A percentile compares a stretch with the other conserved stretches of the same genome.
These are phyloP conservation scores for Oasisia sp. DNA, from an alignment of 2,888 invertebrate genomes.

Conservation along the genomic window DNA sequence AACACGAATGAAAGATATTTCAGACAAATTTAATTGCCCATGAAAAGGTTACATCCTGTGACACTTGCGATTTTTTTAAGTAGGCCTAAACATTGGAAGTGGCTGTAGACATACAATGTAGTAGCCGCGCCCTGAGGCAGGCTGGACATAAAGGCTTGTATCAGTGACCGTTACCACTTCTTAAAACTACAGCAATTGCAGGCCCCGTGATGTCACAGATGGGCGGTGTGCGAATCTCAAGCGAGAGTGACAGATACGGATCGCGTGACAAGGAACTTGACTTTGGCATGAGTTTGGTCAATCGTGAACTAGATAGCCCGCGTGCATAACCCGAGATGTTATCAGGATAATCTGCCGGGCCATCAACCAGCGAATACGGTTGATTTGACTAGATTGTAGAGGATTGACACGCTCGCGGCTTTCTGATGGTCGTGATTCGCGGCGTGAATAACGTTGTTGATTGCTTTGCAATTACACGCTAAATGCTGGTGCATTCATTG, in stretches of 20 bases:
- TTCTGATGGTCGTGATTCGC: neutral
- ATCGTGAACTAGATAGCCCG: neutral
- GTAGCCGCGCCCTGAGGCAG: neutral
- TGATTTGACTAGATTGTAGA: neutral
- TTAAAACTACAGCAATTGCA: neutral
- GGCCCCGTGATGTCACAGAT: neutral
- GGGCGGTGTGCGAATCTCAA: neutral
- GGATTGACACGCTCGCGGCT: neutral
- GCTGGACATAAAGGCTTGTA: neutral
- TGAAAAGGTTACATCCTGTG: neutral
- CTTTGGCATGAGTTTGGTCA: neutral
- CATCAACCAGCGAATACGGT: neutral
- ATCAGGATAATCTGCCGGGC: neutral
- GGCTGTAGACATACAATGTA: neutral
- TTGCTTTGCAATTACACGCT: neutral
- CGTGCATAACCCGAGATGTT: neutral
- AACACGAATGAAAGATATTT: neutral
- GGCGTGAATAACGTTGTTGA: neutral
- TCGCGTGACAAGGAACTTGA: neutral
- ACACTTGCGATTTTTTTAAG: neutral
- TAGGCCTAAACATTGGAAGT: neutral
- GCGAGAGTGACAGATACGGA: neutral
- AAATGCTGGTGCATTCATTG: neutral
- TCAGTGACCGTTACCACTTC: neutral
- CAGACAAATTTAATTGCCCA: neutral